Percentiles rank a stretch among this genome's conserved stretches.
These are phyloP conservation scores for Heliothis virescens DNA, from an alignment of 1,140 invertebrate species.

Conservation along the genomic window DNA sequence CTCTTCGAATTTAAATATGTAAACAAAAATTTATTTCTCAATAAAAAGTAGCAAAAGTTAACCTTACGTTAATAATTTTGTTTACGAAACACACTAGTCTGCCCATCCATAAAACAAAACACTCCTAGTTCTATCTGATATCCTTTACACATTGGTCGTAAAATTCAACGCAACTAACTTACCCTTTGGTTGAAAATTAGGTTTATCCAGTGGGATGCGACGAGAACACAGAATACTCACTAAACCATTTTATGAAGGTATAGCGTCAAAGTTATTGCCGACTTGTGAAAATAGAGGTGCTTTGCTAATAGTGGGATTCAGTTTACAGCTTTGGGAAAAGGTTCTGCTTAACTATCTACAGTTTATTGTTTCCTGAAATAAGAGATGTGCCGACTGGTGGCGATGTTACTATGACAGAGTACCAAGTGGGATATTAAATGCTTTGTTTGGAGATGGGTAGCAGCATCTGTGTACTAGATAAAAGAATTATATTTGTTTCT, in stretches of 20 bases:
- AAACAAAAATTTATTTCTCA: no score
- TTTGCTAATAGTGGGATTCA: slow-evolving; percentile 7
- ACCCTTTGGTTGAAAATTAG: slow-evolving; percentile 7
- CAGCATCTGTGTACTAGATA: no score
- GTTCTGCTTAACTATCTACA: neutral
- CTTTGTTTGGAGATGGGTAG: no score
- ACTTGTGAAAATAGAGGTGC: slow-evolving; percentile 33
- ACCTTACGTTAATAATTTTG: no score
- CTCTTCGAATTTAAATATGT: no score
- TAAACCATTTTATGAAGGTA: slow-evolving; percentile 42
- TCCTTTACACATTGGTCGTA: neutral
- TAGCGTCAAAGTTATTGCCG: slow-evolving; percentile 25
- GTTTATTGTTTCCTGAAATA: no score
- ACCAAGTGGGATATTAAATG: no score
- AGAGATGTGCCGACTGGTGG: no score
- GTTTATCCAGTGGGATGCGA: neutral
- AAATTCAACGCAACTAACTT: slow-evolving; percentile 16
- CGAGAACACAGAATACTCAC: slow-evolving; percentile 6
- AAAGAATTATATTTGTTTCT: no score
- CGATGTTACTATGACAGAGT: no score
- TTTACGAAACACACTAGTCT: neutral
- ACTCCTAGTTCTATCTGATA: neutral
- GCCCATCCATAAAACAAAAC: neutral
- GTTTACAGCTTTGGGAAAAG: neutral
- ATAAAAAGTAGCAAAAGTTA: no score